Evolutionary conservation across 2,797 vertebrate species (phyloP).

Genomic region (Peromyscus eremicus): DNA sequence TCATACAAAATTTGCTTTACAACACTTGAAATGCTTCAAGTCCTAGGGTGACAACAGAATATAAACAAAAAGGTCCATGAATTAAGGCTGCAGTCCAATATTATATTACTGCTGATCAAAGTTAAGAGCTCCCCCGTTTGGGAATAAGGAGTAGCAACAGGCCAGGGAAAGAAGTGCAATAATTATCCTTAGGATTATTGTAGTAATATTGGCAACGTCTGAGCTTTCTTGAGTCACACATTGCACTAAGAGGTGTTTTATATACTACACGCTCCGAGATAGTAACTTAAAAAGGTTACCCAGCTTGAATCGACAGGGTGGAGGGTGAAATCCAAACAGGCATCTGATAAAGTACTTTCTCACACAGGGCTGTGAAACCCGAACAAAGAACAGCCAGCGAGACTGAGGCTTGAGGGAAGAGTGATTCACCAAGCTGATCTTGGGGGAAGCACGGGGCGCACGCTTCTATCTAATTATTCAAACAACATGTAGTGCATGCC

Average conservation of each 20-base stretch:
- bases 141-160: constrained; percentile 66
- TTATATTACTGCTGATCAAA: constrained; percentile 56
- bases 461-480: background rate
- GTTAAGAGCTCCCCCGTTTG: constrained; percentile 76
- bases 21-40: constrained; percentile 81
- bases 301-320: background rate
- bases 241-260: background rate
- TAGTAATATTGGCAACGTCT: background rate
- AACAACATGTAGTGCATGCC: accelerated
- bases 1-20: constrained; percentile 83
- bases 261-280: background rate
- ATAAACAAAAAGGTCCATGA: constrained; percentile 79
- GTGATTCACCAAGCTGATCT: background rate
- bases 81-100: constrained; percentile 64
- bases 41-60: constrained; percentile 76
- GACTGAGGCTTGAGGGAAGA: background rate
- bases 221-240: background rate
- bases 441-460: background rate
- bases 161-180: constrained; percentile 1
- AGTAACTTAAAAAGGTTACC: background rate
- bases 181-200: background rate
- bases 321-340: background rate
- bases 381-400: background rate
- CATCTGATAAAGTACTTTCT: background rate
- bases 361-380: background rate